Evolutionary conservation across 2,797 vertebrate genomes (phyloP).

Genomic region (Falco rusticolus): DNA sequence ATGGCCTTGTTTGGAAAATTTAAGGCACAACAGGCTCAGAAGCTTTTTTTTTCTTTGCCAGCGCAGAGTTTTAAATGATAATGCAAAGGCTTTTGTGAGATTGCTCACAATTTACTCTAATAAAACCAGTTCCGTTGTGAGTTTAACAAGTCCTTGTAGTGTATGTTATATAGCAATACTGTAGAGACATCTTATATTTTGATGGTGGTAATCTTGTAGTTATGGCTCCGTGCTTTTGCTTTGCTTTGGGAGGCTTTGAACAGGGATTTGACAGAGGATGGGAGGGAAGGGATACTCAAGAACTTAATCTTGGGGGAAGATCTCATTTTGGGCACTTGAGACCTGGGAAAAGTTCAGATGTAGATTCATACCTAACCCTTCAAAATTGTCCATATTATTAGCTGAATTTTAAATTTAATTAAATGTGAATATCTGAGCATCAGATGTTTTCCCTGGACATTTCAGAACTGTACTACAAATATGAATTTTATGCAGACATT

Average conservation of each 20-base stretch:
- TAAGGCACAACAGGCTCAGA: neutral
- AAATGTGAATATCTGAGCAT: neutral
- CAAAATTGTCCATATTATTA: neutral
- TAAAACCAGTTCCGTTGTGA: neutral
- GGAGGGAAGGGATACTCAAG: neutral
- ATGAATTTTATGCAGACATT: neutral
- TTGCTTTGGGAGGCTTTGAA: neutral
- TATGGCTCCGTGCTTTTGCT: neutral
- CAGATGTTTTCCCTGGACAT: neutral
- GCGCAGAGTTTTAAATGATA: conserved; percentile 31
- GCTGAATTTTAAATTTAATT: conserved; percentile 14
- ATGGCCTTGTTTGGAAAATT: conserved; percentile 32
- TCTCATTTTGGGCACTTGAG: neutral
- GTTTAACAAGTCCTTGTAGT: neutral
- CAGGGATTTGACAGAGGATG: neutral
- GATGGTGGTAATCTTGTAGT: neutral
- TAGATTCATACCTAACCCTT: neutral
- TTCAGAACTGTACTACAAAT: neutral
- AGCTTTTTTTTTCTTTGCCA: conserved; percentile 31
- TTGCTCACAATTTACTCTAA: conserved; percentile 23
- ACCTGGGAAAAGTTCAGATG: neutral
- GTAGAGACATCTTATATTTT: neutral
- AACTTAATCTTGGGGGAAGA: neutral
- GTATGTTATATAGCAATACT: neutral
- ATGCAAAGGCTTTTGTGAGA: conserved; percentile 14